Percentiles rank a stretch among this genome's conserved stretches.
phyloP scores from a whole-genome alignment of 2,113 vertebrate species.

The Neopipo cinnamomea region DNA sequence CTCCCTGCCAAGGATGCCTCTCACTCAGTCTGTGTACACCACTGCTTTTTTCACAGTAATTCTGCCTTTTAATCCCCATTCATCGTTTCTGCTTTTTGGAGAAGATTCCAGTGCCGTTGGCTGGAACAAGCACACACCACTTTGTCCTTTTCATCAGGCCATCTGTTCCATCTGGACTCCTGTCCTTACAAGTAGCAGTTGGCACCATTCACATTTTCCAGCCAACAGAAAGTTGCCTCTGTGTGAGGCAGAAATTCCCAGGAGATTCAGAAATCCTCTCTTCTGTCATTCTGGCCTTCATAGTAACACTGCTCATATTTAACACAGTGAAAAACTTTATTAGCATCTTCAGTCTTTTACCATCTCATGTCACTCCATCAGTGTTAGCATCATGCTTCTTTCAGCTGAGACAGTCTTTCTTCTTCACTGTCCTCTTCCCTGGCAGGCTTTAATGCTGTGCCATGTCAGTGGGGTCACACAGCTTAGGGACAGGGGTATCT shows the following conservation, averaged over 20 bases:
- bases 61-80: slow-evolving; percentile 29
- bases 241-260: not conserved
- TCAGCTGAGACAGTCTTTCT: not conserved
- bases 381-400: not conserved
- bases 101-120: not conserved
- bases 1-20: not conserved
- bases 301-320: not conserved
- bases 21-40: not conserved
- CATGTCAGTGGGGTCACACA: not conserved
- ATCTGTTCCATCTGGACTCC: slow-evolving; percentile 49
- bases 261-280: not conserved
- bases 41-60: not conserved
- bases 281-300: not conserved
- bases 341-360: not conserved
- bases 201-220: not conserved
- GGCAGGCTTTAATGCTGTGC: not conserved
- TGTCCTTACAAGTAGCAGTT: slow-evolving; percentile 20
- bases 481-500: not conserved
- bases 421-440: not conserved
- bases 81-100: not conserved
- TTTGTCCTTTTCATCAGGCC: slow-evolving; percentile 54
- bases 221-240: slow-evolving; percentile 22
- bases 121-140: not conserved
- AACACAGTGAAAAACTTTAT: not conserved
- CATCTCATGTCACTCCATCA: not conserved